phyloP scores from a whole-genome alignment of 2,888 invertebrate species.

The Ectemnius lituratus region DNA sequence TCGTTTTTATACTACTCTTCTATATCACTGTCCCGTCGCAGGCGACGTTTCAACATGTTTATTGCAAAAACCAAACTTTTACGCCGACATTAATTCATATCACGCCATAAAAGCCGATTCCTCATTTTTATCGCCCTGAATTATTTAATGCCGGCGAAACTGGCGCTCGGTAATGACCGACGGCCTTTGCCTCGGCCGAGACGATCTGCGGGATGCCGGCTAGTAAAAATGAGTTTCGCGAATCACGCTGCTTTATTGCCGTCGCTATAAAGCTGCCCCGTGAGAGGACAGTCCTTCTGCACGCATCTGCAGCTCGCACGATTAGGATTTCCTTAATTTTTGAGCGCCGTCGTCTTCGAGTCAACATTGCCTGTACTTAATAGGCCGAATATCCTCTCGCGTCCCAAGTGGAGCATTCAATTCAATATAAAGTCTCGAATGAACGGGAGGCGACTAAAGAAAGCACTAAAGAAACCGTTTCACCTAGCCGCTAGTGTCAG shows the following conservation, averaged over 20 bases:
- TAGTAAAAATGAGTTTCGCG: constrained; percentile 40
- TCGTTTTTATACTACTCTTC: neutral
- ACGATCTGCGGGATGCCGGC: neutral
- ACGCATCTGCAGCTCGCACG: constrained; percentile 33
- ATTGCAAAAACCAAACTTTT: constrained; percentile 29
- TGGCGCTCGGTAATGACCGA: constrained; percentile 9
- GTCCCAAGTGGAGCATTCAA: neutral
- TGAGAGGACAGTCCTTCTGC: constrained; percentile 45
- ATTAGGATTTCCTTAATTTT: constrained; percentile 46
- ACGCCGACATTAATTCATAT: constrained; percentile 25
- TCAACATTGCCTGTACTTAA: constrained; percentile 14
- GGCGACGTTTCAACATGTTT: constrained; percentile 21
- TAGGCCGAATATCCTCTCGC: neutral
- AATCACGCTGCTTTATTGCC: constrained; percentile 42
- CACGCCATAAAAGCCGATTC: constrained; percentile 36
- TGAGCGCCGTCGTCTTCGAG: constrained; percentile 44
- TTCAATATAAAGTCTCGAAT: neutral
- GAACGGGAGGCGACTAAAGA: neutral
- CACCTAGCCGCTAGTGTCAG: neutral
- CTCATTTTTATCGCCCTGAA: constrained; percentile 31
- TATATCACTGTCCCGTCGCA: constrained; percentile 21
- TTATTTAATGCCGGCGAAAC: constrained; percentile 20
- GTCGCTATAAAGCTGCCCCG: constrained; percentile 26
- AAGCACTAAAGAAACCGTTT: neutral
- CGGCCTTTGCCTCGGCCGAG: neutral